Evolutionary conservation across 2,888 invertebrate species (phyloP).

Genomic region (Onthophagus sagittarius): DNA sequence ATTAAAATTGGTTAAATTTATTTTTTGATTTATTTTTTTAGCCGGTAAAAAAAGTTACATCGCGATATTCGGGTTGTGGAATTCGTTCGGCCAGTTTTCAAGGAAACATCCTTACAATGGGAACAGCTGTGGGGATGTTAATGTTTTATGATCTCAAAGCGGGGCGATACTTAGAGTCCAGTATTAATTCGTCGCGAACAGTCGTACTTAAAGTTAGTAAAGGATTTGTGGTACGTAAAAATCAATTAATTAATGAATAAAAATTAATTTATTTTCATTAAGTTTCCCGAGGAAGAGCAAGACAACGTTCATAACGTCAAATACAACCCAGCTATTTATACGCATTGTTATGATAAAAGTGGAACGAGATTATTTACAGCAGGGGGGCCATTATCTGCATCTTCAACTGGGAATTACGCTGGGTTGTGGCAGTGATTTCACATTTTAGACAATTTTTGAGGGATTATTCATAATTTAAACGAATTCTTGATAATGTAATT

Average conservation of each 20-base stretch:
- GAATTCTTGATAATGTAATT: not conserved
- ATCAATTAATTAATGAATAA: not conserved
- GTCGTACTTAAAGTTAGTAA: conserved; percentile 83
- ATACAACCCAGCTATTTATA: conserved; percentile 92
- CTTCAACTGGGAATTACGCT: conserved; percentile 90
- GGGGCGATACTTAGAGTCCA: conserved; percentile 86
- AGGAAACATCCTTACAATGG: conserved; percentile 86
- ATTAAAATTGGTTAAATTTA: conserved; percentile 5
- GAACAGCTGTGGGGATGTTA: conserved; percentile 86
- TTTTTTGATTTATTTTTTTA: conserved; percentile 35
- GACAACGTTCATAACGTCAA: conserved; percentile 80
- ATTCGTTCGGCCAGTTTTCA: conserved; percentile 89
- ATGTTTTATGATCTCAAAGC: conserved; percentile 93
- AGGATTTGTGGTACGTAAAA: conserved; percentile 76
- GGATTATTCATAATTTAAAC: not conserved
- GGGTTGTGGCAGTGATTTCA: conserved; percentile 80
- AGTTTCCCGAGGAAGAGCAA: conserved; percentile 83
- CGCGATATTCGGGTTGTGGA: conserved; percentile 86
- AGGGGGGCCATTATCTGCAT: conserved; percentile 90
- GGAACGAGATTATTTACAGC: conserved; percentile 91
- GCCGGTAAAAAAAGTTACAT: conserved; percentile 74
- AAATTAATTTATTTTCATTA: conserved; percentile 15
- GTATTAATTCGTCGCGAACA: conserved; percentile 82
- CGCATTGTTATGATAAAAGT: conserved; percentile 91
- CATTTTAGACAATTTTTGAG: not conserved